Base-by-base conservation (phyloP, 2,113 vertebrate genomes). In the Brachyhypopomus gauderio region DNA sequence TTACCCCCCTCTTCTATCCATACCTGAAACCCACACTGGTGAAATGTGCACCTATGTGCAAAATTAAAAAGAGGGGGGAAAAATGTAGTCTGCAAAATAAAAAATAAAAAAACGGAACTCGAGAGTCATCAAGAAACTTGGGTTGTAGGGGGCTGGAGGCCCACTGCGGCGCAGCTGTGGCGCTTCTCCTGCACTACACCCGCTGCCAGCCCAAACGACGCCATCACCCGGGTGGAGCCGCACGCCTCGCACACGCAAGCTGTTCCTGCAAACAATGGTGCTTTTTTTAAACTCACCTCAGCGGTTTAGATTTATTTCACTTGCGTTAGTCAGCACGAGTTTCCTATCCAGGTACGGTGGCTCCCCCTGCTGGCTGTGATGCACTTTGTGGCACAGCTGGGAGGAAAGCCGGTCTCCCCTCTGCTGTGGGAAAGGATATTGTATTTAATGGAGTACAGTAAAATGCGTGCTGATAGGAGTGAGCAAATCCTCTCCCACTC, bases 11-110 rank as follows among this genome's bases (percentile, higher is more conserved):
- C 60, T 89, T 90, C 83, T 85, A 86, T 88, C 82, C 79, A 74
- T 90, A 92, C 91, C 89, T 91, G 92, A 93, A 90, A 89, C 88
- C 89, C 87, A 87, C 85, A 87, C 80, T 60, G 85, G 86, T 86
- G 85, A 91, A 92, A 89, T 90, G 86, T 92, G 92, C 92, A 90
- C 88, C 86, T 89, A 90, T 85, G 86, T 88, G 92, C 92, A 93
- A 91, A 93, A 92, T 88, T 56, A 52, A 72, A 48, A 83, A 76
- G n/a, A n/a, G 59, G 5, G 2, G 48, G 30, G 38, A 14, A 82
- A 87, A 89, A 89, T 83, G 75, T 69, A n/a, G 72, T 76, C 80
- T 88, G 88, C 81, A 91, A 91, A 92, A 91, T 91, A 84, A 67
- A 80, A 74, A 86, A 91, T n/a, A 89, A 91, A 92, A 92, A 91